phyloP scores from a whole-genome alignment of 2,113 vertebrate species.

The Octodon degus region DNA sequence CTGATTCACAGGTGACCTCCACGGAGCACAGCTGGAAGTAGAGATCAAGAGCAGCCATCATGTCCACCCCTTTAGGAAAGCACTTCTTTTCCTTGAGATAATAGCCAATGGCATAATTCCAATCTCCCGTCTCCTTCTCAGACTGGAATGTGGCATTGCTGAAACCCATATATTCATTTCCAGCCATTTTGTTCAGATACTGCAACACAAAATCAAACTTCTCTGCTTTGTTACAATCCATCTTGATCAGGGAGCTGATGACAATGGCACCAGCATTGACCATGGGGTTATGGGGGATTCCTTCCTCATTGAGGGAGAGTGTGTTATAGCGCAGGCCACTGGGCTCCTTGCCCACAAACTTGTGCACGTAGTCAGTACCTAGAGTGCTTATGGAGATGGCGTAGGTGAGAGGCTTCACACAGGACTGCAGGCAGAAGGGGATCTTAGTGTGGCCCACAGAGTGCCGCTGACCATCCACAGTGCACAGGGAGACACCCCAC shows the following conservation, averaged over 20 bases:
- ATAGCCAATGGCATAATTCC: constrained; percentile 94
- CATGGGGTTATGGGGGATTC: constrained; percentile 94
- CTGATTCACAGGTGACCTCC: constrained; percentile 92
- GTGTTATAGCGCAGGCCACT: constrained; percentile 93
- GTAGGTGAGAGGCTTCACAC: constrained; percentile 93
- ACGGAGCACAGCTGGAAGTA: constrained; percentile 95
- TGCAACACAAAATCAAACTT: constrained; percentile 95
- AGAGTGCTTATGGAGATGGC: constrained; percentile 90
- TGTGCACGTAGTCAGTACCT: constrained; percentile 89
- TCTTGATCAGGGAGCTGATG: constrained; percentile 93
- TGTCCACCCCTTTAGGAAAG: constrained; percentile 90
- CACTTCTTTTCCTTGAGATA: constrained; percentile 95
- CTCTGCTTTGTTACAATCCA: constrained; percentile 91
- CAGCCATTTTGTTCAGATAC: constrained; percentile 92
- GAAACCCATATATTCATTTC: constrained; percentile 91
- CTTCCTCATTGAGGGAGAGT: constrained; percentile 91
- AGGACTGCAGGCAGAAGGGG: constrained; percentile 93
- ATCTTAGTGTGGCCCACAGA: constrained; percentile 91
- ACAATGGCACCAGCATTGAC: constrained; percentile 94
- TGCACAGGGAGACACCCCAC: constrained; percentile 93
- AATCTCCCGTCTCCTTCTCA: constrained; percentile 93
- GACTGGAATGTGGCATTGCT: constrained; percentile 94
- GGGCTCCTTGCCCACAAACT: constrained; percentile 92
- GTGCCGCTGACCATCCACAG: constrained; percentile 93
- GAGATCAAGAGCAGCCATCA: constrained; percentile 92